Base-by-base conservation (phyloP, 2,888 invertebrate species). In the Lamproptera curius region DNA sequence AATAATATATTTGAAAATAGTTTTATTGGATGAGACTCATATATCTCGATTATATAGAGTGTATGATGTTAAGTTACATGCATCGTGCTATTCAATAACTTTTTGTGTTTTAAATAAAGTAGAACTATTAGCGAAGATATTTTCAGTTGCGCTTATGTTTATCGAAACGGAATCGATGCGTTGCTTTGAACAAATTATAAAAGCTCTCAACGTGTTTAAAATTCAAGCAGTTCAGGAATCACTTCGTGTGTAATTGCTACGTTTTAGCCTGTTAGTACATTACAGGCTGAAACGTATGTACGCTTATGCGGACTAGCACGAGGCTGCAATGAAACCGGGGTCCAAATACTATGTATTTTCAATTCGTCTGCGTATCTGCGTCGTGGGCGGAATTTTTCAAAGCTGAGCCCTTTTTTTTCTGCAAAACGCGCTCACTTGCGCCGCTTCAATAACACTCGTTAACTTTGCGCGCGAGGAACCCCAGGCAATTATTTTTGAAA, bases 381-480 rank as follows among this genome's bases (percentile, higher is more conserved):
- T 80, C 84, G 83, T 73, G 65, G 63, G 69, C 53, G 71, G 76
- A 48, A 73, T 74, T 76, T 84, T 83, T 82, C 78, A 83, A 81
- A 82, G 79, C 68, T 68, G 70, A n/a, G n/a, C n/a, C n/a, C n/a
- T 69, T 70, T 81, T 83, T 82, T 58, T 50, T 50, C 38, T 64
- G 59, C 65, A 61, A 61, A 70, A 70, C 69, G 71, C 65, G 67
- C 69, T 59, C 56, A 57, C 65, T 62, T 56, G 53, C 52, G 61
- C 59, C 65, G 65, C 66, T 76, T 79, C n/a, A 85, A 84, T 82
- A 83, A 73, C 81, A 73, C 84, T 84, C 84, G 82, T 85, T 85
- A 82, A 83, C 83, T 80, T 82, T 69, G 70, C 66, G 69, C 70
- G 67, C 67, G 60, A 74, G 71, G 72, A 74, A 73, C 71, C 64